These are phyloP conservation scores for Verasper variegatus DNA, from an alignment of 2,113 vertebrate genomes.

Conservation along the genomic window DNA sequence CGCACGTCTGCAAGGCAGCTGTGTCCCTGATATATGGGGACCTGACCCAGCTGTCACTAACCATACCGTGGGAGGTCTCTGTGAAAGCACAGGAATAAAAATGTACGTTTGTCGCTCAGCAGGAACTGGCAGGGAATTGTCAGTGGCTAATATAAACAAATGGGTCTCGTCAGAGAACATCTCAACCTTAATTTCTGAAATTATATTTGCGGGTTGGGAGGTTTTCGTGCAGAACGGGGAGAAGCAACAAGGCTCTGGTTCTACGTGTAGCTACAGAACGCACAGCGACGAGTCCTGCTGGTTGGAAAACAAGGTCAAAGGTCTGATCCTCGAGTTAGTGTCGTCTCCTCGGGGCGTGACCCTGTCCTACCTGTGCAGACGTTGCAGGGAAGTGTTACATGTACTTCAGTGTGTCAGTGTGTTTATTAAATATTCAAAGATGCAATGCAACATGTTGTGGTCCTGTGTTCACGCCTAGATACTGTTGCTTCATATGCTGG, in stretches of 20 bases:
- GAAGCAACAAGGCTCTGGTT: background rate
- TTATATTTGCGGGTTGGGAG: constrained; percentile 2
- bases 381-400: background rate
- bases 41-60: constrained; percentile 85
- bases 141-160: constrained; percentile 62
- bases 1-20: constrained; percentile 81
- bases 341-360: background rate
- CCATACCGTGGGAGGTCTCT: constrained; percentile 73
- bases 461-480: background rate
- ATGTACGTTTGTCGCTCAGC: constrained; percentile 60
- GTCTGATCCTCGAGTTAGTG: background rate
- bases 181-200: constrained; percentile 43
- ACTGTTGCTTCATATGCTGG: background rate
- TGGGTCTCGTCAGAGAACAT: constrained; percentile 43
- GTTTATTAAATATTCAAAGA: background rate
- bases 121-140: constrained; percentile 66
- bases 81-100: constrained; percentile 65
- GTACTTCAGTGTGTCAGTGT: background rate
- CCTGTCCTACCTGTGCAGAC: background rate
- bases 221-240: background rate
- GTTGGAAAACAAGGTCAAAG: background rate
- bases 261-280: background rate
- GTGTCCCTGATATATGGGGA: constrained; percentile 83
- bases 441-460: background rate
- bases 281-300: background rate